phyloP scores from a whole-genome alignment of 2,797 vertebrate species.

The Aplochiton taeniatus region DNA sequence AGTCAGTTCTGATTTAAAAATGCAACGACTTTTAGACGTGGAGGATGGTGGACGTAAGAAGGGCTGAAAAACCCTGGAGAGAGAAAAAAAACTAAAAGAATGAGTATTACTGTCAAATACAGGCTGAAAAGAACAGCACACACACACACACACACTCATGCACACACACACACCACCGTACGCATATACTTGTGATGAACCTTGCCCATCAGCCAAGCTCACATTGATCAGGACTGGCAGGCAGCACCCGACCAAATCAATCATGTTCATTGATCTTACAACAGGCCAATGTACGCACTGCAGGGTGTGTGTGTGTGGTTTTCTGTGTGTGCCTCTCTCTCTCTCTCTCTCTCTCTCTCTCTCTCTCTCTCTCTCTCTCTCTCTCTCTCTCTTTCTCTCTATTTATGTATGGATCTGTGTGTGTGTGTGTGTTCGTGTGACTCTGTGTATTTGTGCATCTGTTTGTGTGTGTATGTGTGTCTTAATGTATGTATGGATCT shows the following conservation, averaged over 20 bases:
- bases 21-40: too few species aligned
- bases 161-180: slow-evolving; percentile 35
- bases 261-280: slow-evolving; percentile 63
- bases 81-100: too few species aligned
- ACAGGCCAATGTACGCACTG: slow-evolving; percentile 22
- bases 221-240: slow-evolving; percentile 70
- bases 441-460: not conserved
- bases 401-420: too few species aligned
- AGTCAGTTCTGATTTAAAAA: too few species aligned
- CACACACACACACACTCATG: slow-evolving; percentile 25
- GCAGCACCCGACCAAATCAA: slow-evolving; percentile 62
- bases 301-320: slow-evolving; percentile 15
- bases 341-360: too few species aligned
- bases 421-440: too few species aligned
- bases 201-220: slow-evolving; percentile 54
- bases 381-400: too few species aligned
- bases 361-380: too few species aligned
- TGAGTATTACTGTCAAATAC: too few species aligned
- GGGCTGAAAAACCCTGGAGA: too few species aligned
- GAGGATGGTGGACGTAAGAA: too few species aligned
- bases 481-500: not conserved
- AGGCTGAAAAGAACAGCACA: too few species aligned
- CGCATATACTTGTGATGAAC: slow-evolving; percentile 58
- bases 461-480: slow-evolving; percentile 15
- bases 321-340: slow-evolving; percentile 31